A percentile compares a stretch with the other conserved stretches of the same genome.
Evolutionary conservation across 2,113 vertebrate species (phyloP).

Genomic region (Balaenoptera acutorostrata): DNA sequence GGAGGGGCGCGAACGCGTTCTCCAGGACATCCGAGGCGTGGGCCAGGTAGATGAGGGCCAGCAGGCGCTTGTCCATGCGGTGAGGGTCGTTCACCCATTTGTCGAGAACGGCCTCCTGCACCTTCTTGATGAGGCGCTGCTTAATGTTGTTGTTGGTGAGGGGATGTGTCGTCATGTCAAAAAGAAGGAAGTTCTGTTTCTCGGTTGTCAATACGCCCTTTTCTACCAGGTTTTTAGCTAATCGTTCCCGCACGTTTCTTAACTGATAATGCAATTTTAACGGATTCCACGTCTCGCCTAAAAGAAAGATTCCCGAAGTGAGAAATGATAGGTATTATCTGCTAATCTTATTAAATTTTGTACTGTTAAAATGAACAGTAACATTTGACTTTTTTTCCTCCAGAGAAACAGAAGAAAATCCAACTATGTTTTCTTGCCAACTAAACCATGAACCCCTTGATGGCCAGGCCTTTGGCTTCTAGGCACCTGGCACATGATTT

Average conservation of each 20-base stretch:
- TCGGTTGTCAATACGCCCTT: conserved; percentile 97
- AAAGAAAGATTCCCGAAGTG: conserved; percentile 64
- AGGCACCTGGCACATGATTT: neutral
- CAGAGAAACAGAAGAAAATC: neutral
- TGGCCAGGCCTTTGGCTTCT: neutral
- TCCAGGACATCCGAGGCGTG: conserved; percentile 95
- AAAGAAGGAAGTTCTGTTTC: conserved; percentile 98
- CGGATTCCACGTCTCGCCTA: conserved; percentile 97
- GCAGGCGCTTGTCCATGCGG: conserved; percentile 94
- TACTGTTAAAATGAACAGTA: neutral
- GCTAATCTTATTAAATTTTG: neutral
- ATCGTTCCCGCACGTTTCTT: conserved; percentile 92
- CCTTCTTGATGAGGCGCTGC: conserved; percentile 95
- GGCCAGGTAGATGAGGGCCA: conserved; percentile 94
- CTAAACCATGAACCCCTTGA: neutral
- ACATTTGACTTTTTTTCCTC: neutral
- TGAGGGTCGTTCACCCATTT: conserved; percentile 96
- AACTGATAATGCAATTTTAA: conserved; percentile 97
- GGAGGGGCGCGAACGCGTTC: conserved; percentile 94
- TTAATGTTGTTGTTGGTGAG: conserved; percentile 97
- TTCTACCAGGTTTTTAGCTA: conserved; percentile 97
- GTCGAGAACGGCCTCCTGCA: conserved; percentile 94
- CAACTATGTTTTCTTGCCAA: neutral
- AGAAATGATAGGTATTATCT: neutral
- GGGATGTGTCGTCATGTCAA: conserved; percentile 98